Evolutionary conservation across 1,140 invertebrate genomes (phyloP).

Genomic region (Danaus melanippus): DNA sequence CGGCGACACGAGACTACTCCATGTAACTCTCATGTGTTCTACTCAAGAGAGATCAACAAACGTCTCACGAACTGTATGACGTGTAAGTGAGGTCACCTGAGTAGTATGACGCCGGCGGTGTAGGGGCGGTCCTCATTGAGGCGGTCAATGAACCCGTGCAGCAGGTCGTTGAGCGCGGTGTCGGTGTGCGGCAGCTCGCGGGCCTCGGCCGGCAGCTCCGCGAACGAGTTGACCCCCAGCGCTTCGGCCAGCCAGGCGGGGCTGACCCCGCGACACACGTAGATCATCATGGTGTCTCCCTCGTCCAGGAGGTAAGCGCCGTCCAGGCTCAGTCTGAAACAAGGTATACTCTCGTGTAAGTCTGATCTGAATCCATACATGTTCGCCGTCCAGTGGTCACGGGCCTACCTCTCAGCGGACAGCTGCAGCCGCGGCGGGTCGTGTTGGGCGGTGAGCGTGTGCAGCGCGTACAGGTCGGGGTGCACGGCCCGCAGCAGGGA

Average conservation of each 20-base stretch:
- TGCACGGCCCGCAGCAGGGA: slow-evolving; percentile 90
- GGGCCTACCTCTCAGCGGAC: slow-evolving; percentile 75
- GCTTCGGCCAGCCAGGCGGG: slow-evolving; percentile 81
- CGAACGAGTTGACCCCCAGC: slow-evolving; percentile 74
- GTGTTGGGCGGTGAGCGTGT: slow-evolving; percentile 77
- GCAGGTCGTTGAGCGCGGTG: slow-evolving; percentile 80
- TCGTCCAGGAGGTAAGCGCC: slow-evolving; percentile 95
- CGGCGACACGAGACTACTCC: too few relatives aligned
- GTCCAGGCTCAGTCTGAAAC: slow-evolving; percentile 81
- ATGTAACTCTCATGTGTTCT: too few relatives aligned
- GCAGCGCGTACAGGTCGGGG: slow-evolving; percentile 94
- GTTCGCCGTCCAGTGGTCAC: neutral
- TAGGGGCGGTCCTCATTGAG: slow-evolving; percentile 90
- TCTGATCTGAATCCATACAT: too few relatives aligned
- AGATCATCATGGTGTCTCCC: slow-evolving; percentile 87
- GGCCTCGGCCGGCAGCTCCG: slow-evolving; percentile 75
- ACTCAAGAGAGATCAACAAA: too few relatives aligned
- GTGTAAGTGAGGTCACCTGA: slow-evolving; percentile 77
- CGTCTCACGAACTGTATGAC: too few relatives aligned
- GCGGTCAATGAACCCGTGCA: slow-evolving; percentile 87
- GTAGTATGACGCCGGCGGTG: slow-evolving; percentile 83
- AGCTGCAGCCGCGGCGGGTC: slow-evolving; percentile 78
- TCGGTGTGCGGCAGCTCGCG: slow-evolving; percentile 85
- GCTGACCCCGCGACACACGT: slow-evolving; percentile 87
- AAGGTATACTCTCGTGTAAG: neutral